phyloP scores from a whole-genome alignment of 53 echinoderm and acorn worm genomes.

The Patiria pectinifera region DNA sequence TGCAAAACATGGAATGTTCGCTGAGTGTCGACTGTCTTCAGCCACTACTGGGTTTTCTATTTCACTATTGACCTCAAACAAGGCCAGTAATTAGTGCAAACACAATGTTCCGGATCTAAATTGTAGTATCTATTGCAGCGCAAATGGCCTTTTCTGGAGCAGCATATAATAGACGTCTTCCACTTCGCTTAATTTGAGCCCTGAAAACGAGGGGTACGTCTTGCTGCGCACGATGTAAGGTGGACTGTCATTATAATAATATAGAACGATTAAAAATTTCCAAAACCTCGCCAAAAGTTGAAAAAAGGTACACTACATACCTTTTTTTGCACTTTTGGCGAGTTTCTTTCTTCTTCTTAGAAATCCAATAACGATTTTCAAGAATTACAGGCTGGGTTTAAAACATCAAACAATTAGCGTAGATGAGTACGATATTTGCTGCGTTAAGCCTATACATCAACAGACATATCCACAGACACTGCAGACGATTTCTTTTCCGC shows the following conservation, averaged over 20 bases:
- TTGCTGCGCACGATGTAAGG: background rate
- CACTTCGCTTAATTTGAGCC: background rate
- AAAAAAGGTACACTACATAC: too few species aligned
- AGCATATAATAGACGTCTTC: background rate
- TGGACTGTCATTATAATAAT: background rate
- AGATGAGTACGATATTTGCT: too few species aligned
- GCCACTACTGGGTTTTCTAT: constrained; percentile 14
- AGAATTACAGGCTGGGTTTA: too few species aligned
- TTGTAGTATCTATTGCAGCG: constrained; percentile 8
- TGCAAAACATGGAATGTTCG: background rate
- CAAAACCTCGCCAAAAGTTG: too few species aligned
- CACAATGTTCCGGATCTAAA: constrained; percentile 18
- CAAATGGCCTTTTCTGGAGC: constrained; percentile 39
- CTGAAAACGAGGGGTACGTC: background rate
- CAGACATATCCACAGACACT: too few species aligned
- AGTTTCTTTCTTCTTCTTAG: too few species aligned
- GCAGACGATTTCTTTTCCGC: too few species aligned
- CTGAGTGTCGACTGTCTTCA: background rate
- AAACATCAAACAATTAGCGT: too few species aligned
- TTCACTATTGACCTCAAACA: constrained; percentile 29
- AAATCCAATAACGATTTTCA: too few species aligned
- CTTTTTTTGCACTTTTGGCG: too few species aligned
- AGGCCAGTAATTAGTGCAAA: constrained; percentile 50
- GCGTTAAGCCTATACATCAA: too few species aligned
- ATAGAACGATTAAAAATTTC: too few species aligned